Evolutionary conservation across 2,797 vertebrate species (phyloP), one percentile per base, ranked within the genome.

Genomic region (Huso huso): DNA sequence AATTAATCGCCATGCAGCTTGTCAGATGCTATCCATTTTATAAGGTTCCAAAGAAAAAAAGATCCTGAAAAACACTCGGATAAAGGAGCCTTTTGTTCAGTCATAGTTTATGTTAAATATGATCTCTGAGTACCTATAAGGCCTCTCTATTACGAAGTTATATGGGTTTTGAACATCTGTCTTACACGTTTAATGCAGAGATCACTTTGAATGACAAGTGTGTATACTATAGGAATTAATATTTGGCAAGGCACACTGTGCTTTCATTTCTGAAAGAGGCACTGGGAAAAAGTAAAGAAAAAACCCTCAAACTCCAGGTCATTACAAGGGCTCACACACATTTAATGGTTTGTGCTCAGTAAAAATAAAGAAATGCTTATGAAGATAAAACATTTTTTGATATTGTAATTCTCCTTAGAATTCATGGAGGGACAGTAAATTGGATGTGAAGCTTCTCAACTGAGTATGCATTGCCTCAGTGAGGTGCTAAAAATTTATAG

Each of bases 51-150:
- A 61, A 23, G 53, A 11, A 68, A 58, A 61, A 69, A 52, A 51
- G 53, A 64, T 67, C 59, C 63, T 37, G 55, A 6, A 69, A 67
- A 13, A 48, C 67, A 51, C 48, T 15, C 51, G 61, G 65, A 76
- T 74, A 84, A 76, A 79, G 75, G 71, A 72, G 69, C 63, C 74
- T 81, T 85, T 83, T 84, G 81, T 86, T 80, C 73, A 65, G 48
- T 11, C 73, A 71, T 67, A 65, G 74, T 62, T 74, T 69, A 74
- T 73, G 49, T 58, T 76, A 75, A 81, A 77, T 71, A 75, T 68
- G 70, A 83, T 79, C 74, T 64, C 66, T 68, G 66, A 48, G 15
- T 49, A 9, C 60, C 68, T 72, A 72, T 68, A 69, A 77, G 73
- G 59, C 71, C 63, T 76, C 71, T 70, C 62, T 78, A 62, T 71